phyloP scores from a whole-genome alignment of 2,888 invertebrate genomes.

The Julus scandinavius region DNA sequence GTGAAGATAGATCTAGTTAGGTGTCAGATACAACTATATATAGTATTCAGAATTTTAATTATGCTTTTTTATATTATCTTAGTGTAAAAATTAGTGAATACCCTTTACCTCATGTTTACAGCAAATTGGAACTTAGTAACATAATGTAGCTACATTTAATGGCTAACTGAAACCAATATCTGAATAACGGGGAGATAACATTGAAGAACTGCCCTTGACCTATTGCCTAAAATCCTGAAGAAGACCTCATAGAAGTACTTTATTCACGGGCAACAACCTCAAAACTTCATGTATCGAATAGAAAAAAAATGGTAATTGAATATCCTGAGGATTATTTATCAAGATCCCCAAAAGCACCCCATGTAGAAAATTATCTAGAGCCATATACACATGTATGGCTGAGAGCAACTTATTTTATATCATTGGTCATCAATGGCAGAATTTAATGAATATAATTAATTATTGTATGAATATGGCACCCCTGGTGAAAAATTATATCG shows the following conservation, averaged over 20 bases:
- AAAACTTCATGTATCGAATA: background rate
- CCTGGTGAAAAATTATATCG: too few relatives aligned
- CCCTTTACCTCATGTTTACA: background rate
- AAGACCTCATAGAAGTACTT: background rate
- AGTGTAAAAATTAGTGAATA: background rate
- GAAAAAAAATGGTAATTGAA: too few relatives aligned
- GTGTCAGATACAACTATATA: too few relatives aligned
- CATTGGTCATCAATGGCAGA: too few relatives aligned
- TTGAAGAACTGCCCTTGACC: background rate
- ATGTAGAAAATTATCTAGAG: too few relatives aligned
- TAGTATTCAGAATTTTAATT: too few relatives aligned
- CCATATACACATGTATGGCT: too few relatives aligned
- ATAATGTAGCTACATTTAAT: background rate
- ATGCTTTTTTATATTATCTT: background rate
- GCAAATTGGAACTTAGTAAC: background rate
- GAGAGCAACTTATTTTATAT: too few relatives aligned
- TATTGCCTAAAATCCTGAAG: background rate
- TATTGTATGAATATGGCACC: too few relatives aligned
- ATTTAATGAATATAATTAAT: too few relatives aligned
- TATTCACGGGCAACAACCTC: background rate
- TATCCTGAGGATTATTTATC: too few relatives aligned
- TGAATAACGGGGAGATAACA: background rate
- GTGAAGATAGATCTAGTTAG: background rate
- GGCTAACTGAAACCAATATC: background rate
- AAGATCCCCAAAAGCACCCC: too few relatives aligned